Base-by-base conservation (phyloP, 1,140 invertebrate species). In the Drosophila lacertosa region DNA sequence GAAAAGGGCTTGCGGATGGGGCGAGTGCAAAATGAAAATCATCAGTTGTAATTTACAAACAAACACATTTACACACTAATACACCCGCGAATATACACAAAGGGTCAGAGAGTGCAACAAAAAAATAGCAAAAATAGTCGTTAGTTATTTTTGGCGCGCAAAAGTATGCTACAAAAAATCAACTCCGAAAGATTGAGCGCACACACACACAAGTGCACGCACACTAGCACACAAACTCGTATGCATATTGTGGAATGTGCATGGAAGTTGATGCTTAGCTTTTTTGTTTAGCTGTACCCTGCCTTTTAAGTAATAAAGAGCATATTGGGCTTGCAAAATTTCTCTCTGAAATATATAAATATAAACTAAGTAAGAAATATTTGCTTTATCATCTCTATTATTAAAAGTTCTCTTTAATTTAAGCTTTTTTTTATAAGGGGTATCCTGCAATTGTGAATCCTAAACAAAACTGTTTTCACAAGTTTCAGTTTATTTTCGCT, bases 11-110 rank as follows among this genome's bases (percentile, higher is more conserved):
- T 29, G 29, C 18, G 15, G 15, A 26, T 9, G 10, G 24, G 40
- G 3, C 11, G 20, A 18, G 6, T n/a, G 48, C 10, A 10, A 60
- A 68, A 40, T 70, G 57, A 29, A 83, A 71, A 75, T 77, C 79
- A 62, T 83, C 79, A 77, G 67, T 67, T 82, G 69, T 73, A 82
- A 77, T 82, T 82, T 77, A 70, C 64, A 74, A 74, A 26, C 40
- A 51, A 54, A 62, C 11, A 39, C 37, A 53, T 53, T 53, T 9
- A 48, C 11, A 59, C 5, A 51, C 33, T n/a, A 32, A 55, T 15
- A 40, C 10, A 54, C 37, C 45, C 18, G 9, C n/a, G 37, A 47
- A 65, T 26, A 16, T 13, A 42, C 20, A 18, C 16, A 44, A 51
- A 58, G 51, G 32, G 51, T 39, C 35, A 24, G 20, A n/a, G 4